Base-by-base conservation (phyloP, 1,140 invertebrate genomes). In the Arctopsyche grandis region DNA sequence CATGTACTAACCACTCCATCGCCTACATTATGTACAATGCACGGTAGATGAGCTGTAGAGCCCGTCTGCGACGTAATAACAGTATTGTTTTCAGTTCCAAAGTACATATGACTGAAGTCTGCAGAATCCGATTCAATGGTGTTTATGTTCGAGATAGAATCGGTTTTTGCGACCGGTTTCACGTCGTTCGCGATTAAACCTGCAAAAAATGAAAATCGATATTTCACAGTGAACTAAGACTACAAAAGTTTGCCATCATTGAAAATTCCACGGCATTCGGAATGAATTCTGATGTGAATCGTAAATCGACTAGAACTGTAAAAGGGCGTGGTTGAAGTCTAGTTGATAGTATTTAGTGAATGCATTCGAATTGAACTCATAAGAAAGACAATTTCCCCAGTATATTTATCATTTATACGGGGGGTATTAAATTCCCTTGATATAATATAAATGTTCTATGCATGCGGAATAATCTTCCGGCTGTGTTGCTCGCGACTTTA, bases 31-130 rank as follows among this genome's bases (percentile, higher is more conserved):
- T 91, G 91, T 16, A 94, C 91, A 69, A 92, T 90, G 86, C 93
- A 94, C 22, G 93, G 93, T 10, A 94, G 86, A 76, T 93, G 88
- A 12, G 93, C 92, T 9, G 91, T 93, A 69, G 92, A 92, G 38
- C 92, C 93, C 69, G 92, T 93, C 87, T 94, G 93, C 52, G 93
- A 92, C 38, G 90, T 91, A 75, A 94, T 88, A 70, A 91, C 86
- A 14, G 91, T 93, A 66, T 91, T 92, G 85, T 94, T 94, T 83
- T 92, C 90, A 22, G 93, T 94, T 74, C 91, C 90, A 84, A 94
- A 94, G 84, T 89, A 90, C 89, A 91, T 91, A 78, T 89, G 86
- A 74, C 84, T 84, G 69, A 82, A 82, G 24, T 82, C 79, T 22
- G 75, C 38, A n/a, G 48, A 44, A 12, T 78, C 77, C 22, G 75